phyloP scores from a whole-genome alignment of 2,797 vertebrate genomes.

The Botia kubotai region DNA sequence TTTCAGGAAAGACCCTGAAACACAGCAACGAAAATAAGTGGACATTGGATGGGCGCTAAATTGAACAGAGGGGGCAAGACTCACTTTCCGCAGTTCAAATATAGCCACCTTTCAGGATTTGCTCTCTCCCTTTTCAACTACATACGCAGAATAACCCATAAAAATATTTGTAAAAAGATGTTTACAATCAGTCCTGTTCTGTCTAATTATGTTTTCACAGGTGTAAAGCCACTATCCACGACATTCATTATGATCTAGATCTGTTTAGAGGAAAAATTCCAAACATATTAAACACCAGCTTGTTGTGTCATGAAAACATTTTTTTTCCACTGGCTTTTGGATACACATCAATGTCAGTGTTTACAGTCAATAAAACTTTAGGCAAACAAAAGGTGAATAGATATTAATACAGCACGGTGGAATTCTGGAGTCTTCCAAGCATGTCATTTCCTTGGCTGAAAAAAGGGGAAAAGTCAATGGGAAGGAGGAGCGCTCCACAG shows the following conservation, averaged over 20 bases:
- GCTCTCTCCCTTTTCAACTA: background rate
- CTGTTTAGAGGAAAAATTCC: slow-evolving; percentile 31
- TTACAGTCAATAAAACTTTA: slow-evolving; percentile 19
- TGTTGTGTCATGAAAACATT: slow-evolving; percentile 13
- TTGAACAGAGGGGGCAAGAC: slow-evolving; percentile 4
- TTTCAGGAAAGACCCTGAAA: slow-evolving; percentile 31
- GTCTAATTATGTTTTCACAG: slow-evolving; percentile 19
- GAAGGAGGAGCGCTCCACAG: background rate
- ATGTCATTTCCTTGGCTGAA: slow-evolving; percentile 31
- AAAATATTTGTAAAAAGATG: slow-evolving; percentile 5
- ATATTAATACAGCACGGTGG: slow-evolving; percentile 2
- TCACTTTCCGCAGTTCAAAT: slow-evolving; percentile 30
- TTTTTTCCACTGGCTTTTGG: background rate
- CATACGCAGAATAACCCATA: background rate
- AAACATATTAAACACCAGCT: slow-evolving; percentile 2
- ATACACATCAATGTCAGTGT: slow-evolving; percentile 32
- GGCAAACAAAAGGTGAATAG: slow-evolving; percentile 30
- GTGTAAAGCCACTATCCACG: slow-evolving; percentile 12
- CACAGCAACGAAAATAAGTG: slow-evolving; percentile 18
- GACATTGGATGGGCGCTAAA: slow-evolving; percentile 7
- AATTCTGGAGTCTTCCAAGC: slow-evolving; percentile 35
- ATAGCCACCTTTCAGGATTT: background rate
- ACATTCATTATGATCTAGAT: background rate
- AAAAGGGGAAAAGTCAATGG: background rate
- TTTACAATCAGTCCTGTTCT: background rate